Base-by-base conservation (phyloP, 2,888 invertebrate species). In the Meliscaeva auricollis region DNA sequence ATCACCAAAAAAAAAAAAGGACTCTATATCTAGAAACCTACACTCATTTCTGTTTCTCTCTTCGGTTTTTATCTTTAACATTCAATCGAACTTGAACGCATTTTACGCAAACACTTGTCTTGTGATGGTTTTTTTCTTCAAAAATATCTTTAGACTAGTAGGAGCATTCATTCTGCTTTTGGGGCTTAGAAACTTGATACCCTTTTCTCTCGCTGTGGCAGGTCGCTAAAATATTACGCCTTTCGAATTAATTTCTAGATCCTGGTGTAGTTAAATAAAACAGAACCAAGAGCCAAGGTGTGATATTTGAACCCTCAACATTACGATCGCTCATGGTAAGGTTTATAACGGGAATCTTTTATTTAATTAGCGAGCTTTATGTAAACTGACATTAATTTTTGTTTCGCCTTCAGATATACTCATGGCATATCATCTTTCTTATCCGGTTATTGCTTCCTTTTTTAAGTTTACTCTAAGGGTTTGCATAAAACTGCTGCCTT, bases 341-440 rank as follows among this genome's bases (percentile, higher is more conserved):
- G 22, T 50, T 75, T 77, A 69, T 85, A 85, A 80, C 85, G 85
- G 85, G 48, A 77, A 50, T 85, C 62, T 20, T 77, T 85, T 76
- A 48, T 73, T 56, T 85, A 85, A 85, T 85, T 81, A 81, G 81
- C 76, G 62, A 41, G 66, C 46, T 73, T 73, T 73, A 66, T 60
- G 62, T 52, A 52, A 75, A 44, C 75, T 52, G 68, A 69, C 56
- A 44, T 78, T 68, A 68, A 30, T 62, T 44, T 6, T 60, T 35
- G 50, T 46, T 81, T 69, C 46, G n/a, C n/a, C n/a, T n/a, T n/a
- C 26, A n/a, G 3, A 8, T 17, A 30, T 32, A 30, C 17, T 13
- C 30, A 32, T 46, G 35, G 13, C 48, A 48, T 73, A 78, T 78
- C 54, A 56, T 83, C 50, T 83, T 79, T 76, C 72, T 56, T 80